Evolutionary conservation across 2,113 vertebrate genomes (phyloP), one percentile per base, ranked within the genome.

Genomic region (Peucedramus taeniatus): DNA sequence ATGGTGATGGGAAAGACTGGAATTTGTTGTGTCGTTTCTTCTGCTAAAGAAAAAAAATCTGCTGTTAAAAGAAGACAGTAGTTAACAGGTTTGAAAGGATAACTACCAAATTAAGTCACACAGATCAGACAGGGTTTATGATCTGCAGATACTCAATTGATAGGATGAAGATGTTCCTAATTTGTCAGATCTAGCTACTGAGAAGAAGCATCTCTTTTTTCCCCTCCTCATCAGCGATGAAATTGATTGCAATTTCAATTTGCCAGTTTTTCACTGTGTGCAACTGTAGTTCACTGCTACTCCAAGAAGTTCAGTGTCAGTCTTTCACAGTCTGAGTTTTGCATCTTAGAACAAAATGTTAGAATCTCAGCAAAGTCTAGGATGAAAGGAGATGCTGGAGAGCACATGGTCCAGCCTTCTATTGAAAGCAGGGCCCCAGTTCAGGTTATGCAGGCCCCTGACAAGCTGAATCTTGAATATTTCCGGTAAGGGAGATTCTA

Each of bases 71-170:
- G 54, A 81, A 81, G 33, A 31, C 7, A 24, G 12, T 77, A 84
- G 72, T 87, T 86, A 97, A 72, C 66, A 92, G 80, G 92, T 97
- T 92, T 86, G 75, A 86, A 68, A 77, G 81, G 51, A 85, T 96
- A 84, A 76, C 91, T 92, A 83, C 65, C 76, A 87, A 86, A 69
- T 91, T 85, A 96, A 93, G 93, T 96, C 71, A 83, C 68, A 68
- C n/a, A 81, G 69, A 76, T 95, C 89, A 93, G 90, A 89, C 59
- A 87, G 60, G 74, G 81, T 94, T 94, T 93, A 84, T 96, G 75
- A 72, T 93, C 51, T 81, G n/a, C 44, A 95, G 90, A 60, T 94
- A 50, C 70, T 83, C 40, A 87, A 3, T 20, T 77, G 63, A 50
- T 50, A 93, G 85, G 42, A 81, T 74, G 64, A 81, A 33, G 57